Conservation (phyloP, 2,888 invertebrate species). For the Eristalis intricaria region DNA sequence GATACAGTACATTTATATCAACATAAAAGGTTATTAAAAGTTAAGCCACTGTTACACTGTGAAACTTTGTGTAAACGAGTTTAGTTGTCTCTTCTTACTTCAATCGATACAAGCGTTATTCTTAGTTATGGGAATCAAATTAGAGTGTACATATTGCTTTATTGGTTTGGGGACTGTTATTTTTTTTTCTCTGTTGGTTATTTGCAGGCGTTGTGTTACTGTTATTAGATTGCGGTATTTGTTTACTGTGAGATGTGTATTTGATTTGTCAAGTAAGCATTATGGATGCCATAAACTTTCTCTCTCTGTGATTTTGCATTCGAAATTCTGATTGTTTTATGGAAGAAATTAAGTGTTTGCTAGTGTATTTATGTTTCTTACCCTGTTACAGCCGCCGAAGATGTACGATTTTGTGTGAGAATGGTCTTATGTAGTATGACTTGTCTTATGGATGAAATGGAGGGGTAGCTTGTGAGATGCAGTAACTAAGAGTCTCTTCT, state of each 20-base stretch:
- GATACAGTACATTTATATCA: constrained; percentile 3
- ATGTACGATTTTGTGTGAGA: constrained; percentile 11
- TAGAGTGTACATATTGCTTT: constrained; percentile 64
- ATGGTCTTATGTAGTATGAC: neutral
- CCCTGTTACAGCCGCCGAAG: constrained; percentile 62
- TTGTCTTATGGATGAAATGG: too few species aligned
- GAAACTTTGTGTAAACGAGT: constrained; percentile 32
- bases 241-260: constrained; percentile 10
- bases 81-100: constrained; percentile 20
- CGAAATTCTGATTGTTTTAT: neutral
- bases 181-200: constrained; percentile 15
- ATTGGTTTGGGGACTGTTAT: constrained; percentile 21
- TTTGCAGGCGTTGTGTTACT: constrained; percentile 7
- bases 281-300: constrained; percentile 71
- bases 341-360: neutral
- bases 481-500: too few species aligned
- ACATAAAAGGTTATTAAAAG: constrained; percentile 4
- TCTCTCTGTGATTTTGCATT: constrained; percentile 11
- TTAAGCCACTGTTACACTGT: constrained; percentile 51
- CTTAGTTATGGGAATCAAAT: constrained; percentile 28
- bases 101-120: constrained; percentile 22
- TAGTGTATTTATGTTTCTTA: constrained; percentile 19
- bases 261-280: constrained; percentile 41
- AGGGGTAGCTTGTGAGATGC: too few species aligned
- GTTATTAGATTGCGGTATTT: constrained; percentile 8